Percentiles rank a stretch among this genome's conserved stretches.
These are phyloP conservation scores for Lucifuga dentata DNA, from an alignment of 2,113 vertebrate genomes.

Conservation along the genomic window DNA sequence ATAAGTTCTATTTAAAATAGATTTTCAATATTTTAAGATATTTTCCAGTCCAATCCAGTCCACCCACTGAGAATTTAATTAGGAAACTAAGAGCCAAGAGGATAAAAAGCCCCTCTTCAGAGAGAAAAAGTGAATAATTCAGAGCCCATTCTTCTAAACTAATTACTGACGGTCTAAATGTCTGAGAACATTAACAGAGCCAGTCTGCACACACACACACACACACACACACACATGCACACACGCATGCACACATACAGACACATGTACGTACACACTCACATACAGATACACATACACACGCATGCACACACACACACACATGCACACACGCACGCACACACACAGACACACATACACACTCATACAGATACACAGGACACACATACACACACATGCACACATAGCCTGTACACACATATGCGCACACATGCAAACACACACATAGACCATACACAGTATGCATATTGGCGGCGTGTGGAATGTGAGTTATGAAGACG, in stretches of 20 bases:
- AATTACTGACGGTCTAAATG: slow-evolving; percentile 48
- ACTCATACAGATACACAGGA: too few relatives aligned
- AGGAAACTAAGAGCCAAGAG: slow-evolving; percentile 33
- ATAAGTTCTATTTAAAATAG: slow-evolving; percentile 40
- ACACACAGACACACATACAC: too few relatives aligned
- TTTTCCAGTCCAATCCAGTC: slow-evolving; percentile 36
- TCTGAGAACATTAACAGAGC: slow-evolving; percentile 23
- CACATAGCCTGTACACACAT: not conserved
- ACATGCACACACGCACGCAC: slow-evolving; percentile 2
- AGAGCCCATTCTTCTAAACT: slow-evolving; percentile 49
- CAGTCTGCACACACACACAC: slow-evolving; percentile 12
- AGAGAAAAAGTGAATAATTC: slow-evolving; percentile 56
- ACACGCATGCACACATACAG: not conserved
- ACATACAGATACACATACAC: slow-evolving; percentile 1
- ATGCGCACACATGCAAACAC: too few relatives aligned
- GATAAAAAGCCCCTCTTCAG: slow-evolving; percentile 22
- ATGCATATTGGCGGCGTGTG: slow-evolving; percentile 25
- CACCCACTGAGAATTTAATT: slow-evolving; percentile 39
- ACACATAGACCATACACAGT: slow-evolving; percentile 11
- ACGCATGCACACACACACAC: not conserved
- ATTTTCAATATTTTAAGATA: slow-evolving; percentile 47
- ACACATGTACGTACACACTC: not conserved
- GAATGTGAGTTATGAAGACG: slow-evolving; percentile 78
- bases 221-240: slow-evolving; percentile 9
- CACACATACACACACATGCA: too few relatives aligned